A percentile compares a stretch with the other conserved stretches of the same genome.
Evolutionary conservation across 2,113 vertebrate genomes (phyloP).

Genomic region (Gallinago jamesoni): DNA sequence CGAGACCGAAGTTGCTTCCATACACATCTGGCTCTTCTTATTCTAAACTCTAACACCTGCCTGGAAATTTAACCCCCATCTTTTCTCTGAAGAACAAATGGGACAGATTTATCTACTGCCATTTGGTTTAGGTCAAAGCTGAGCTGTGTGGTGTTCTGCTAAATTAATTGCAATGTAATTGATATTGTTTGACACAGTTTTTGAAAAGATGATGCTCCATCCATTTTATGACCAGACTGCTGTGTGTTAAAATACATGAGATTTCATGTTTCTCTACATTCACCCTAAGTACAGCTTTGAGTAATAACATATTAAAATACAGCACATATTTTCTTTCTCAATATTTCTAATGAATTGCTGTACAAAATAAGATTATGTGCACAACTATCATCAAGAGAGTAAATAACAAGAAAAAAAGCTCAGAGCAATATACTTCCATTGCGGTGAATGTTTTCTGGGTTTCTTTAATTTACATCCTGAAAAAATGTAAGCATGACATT

Average conservation of each 20-base stretch:
- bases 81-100: constrained; percentile 54
- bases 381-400: background rate
- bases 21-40: constrained; percentile 74
- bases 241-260: background rate
- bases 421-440: background rate
- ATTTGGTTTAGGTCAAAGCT: constrained; percentile 45
- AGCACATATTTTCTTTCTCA: background rate
- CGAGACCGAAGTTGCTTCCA: constrained; percentile 60
- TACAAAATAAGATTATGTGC: background rate
- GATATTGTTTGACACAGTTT: constrained; percentile 50
- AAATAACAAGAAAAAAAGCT: background rate
- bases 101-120: constrained; percentile 42
- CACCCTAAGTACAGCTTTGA: background rate
- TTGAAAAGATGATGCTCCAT: constrained; percentile 35
- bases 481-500: background rate
- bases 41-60: constrained; percentile 72
- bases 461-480: constrained; percentile 3
- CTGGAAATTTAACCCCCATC: constrained; percentile 60
- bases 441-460: background rate
- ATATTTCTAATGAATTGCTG: constrained; percentile 36
- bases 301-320: constrained; percentile 14
- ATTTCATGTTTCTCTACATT: background rate
- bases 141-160: constrained; percentile 6
- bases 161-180: constrained; percentile 55
- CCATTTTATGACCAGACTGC: background rate